Percentiles rank a stretch among this genome's conserved stretches.
phyloP scores from a whole-genome alignment of 1,140 invertebrate species.

The Adoxophyes honmai region DNA sequence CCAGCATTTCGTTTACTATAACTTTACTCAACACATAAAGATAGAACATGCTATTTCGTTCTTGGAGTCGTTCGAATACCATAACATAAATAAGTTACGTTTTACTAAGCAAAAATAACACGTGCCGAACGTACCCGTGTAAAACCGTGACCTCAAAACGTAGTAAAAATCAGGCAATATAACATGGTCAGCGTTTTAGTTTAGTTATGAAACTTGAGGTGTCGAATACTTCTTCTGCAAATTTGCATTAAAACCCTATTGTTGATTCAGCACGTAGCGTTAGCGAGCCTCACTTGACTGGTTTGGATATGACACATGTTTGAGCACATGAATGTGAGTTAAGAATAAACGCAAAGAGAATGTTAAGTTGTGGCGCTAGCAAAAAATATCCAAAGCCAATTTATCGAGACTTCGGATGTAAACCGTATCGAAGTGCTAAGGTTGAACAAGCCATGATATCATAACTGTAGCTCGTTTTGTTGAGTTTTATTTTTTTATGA shows the following conservation, averaged over 20 bases:
- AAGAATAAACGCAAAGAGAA: conserved; percentile 28
- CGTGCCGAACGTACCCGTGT: conserved; percentile 24
- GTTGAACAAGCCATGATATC: conserved; percentile 8
- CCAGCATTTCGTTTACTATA: no score
- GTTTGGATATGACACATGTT: conserved; percentile 68
- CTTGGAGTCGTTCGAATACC: no score
- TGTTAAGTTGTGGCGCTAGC: conserved; percentile 24
- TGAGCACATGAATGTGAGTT: conserved; percentile 28
- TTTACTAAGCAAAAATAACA: conserved; percentile 16
- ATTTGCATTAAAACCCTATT: conserved; percentile 61
- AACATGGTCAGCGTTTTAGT: conserved; percentile 37
- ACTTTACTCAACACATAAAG: no score
- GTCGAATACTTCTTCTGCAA: conserved; percentile 39
- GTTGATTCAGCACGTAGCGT: conserved; percentile 48
- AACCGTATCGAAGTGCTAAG: conserved; percentile 3
- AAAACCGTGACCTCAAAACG: conserved; percentile 46
- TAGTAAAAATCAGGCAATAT: conserved; percentile 28
- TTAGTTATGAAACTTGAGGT: conserved; percentile 24
- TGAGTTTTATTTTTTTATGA: background rate
- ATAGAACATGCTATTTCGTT: no score
- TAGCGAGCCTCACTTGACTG: conserved; percentile 28
- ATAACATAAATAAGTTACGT: no score
- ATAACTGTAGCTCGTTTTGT: background rate
- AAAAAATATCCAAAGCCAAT: conserved; percentile 2
- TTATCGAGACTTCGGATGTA: conserved; percentile 4